Base-by-base conservation (phyloP, 2,888 invertebrate genomes). In the Agrenia bidenticulata region DNA sequence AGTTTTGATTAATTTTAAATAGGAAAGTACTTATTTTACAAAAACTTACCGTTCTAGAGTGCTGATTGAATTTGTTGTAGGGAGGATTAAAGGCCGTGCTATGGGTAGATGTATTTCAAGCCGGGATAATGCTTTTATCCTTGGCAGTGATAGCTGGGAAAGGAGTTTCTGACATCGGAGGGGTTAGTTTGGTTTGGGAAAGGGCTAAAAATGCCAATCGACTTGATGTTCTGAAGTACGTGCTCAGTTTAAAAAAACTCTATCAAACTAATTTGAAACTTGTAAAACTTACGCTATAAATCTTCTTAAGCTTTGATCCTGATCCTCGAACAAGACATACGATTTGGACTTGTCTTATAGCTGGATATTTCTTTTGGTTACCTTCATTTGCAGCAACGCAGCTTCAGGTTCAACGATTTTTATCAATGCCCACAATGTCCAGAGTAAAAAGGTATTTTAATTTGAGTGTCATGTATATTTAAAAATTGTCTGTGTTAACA, bases 61-160 rank as follows among this genome's bases (percentile, higher is more conserved):
- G n/a, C n/a, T n/a, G n/a, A n/a, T n/a, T n/a, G 32, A 26, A 57
- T 81, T 51, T 15, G n/a, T n/a, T n/a, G n/a, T 78, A 89, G 89
- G 89, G 88, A 66, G 89, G 89, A 4, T 80, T 90, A 26, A 89
- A 88, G 80, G 89, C 89, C 4, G 89, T 90, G 0, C 88, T 67
- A n/a, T 58, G 58, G 58, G 23, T 89, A 0, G 90, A 90, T 77
- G 88, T 89, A 0, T 81, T 90, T 60, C 89, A 90, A 80, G 87
- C 88, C 1, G 80, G 87, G 21, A 82, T 89, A 5, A 89, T 90
- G 88, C 86, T 89, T 77, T 85, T 85, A 15, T 87, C 88, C 0
- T 84, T 89, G 1, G 79, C 88, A 19, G 84, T 85, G 21, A 88
- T 90, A 0, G 81, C 87, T 61, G 79, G 83, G 1, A 84, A 88